Conservation (phyloP, 2,797 vertebrate species). For the Macropus fuliginosus region DNA sequence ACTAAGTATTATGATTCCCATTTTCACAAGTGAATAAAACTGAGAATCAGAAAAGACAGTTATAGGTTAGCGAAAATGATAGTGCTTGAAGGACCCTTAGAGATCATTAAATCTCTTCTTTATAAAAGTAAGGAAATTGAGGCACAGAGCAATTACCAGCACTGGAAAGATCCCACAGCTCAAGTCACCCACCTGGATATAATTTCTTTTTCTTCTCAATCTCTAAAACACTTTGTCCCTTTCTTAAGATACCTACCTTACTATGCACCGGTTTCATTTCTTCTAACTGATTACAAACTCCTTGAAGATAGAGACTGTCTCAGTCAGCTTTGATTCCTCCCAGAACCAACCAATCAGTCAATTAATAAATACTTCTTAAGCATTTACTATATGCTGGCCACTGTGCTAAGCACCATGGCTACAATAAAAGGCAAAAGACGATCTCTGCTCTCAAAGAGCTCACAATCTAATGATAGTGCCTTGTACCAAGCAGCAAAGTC, state of each 20-base stretch:
- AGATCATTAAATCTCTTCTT: background rate
- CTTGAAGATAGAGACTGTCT: background rate
- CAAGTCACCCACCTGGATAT: background rate
- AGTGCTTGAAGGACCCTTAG: background rate
- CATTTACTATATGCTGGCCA: background rate
- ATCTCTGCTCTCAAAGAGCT: background rate
- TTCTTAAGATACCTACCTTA: background rate
- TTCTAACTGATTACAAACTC: background rate
- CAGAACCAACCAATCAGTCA: background rate
- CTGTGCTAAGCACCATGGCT: background rate
- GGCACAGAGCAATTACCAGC: background rate
- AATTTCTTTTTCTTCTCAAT: background rate
- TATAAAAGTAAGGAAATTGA: background rate
- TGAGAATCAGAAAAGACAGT: background rate
- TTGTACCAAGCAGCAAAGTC: background rate
- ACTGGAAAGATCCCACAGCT: background rate
- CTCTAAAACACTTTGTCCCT: background rate
- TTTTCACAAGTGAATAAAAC: background rate
- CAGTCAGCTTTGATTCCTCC: background rate
- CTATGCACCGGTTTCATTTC: background rate
- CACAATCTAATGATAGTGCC: background rate
- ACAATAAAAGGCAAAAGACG: background rate
- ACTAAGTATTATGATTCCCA: background rate
- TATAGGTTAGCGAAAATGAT: background rate
- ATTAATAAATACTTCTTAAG: background rate